A percentile compares a stretch with the other conserved stretches of the same genome.
Evolutionary conservation across 1,140 invertebrate species (phyloP).

Genomic region (Phortica variegata): DNA sequence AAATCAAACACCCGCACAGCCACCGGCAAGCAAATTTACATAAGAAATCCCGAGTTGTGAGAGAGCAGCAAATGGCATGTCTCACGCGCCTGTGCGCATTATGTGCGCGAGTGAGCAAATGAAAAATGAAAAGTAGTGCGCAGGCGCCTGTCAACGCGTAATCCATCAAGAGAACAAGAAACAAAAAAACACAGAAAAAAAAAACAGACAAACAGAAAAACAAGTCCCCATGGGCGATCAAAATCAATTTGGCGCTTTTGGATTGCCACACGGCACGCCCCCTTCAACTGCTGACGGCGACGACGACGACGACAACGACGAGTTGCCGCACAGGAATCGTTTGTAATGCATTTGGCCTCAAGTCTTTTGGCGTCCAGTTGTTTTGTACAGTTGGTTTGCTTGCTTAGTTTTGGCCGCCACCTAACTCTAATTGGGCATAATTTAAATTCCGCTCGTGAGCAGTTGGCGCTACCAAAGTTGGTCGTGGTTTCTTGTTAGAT

Average conservation of each 20-base stretch:
- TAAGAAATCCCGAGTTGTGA: constrained; percentile 37
- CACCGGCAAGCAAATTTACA: constrained; percentile 36
- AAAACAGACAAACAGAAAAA: not conserved
- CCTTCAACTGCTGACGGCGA: no score
- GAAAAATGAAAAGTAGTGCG: constrained; percentile 14
- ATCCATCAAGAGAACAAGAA: constrained; percentile 45
- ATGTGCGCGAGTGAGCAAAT: not conserved
- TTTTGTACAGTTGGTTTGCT: not conserved
- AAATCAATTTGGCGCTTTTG: constrained; percentile 54
- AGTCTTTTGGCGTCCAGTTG: constrained; percentile 3
- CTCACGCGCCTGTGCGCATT: constrained; percentile 20
- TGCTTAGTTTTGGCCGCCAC: constrained; percentile 30
- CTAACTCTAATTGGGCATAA: constrained; percentile 54
- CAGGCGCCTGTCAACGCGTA: constrained; percentile 48
- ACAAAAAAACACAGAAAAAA: constrained; percentile 17
- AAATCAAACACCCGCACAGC: constrained; percentile 8
- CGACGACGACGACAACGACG: constrained; percentile 4
- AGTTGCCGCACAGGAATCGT: constrained; percentile 43
- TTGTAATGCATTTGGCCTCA: constrained; percentile 9
- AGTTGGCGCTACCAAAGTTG: constrained; percentile 52
- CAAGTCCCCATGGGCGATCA: constrained; percentile 42
- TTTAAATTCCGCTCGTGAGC: constrained; percentile 53
- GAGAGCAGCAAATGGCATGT: constrained; percentile 6
- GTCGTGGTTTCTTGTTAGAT: constrained; percentile 5
- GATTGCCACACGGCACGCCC: constrained; percentile 41